phyloP scores from a whole-genome alignment of 2,113 vertebrate genomes.

The Haplochromis vanheusdeni region DNA sequence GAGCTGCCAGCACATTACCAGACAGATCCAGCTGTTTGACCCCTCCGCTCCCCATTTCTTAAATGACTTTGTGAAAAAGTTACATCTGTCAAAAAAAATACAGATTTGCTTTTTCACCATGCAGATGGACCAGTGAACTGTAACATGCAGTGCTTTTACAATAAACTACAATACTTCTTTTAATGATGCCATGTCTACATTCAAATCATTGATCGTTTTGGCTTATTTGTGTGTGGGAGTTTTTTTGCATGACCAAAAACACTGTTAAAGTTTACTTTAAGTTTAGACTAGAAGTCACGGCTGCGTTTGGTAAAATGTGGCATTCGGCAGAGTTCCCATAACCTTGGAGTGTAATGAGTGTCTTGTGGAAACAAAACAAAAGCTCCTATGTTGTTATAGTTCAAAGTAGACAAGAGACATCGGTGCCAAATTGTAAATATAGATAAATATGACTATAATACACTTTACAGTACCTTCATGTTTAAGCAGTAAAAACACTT shows the following conservation, averaged over 20 bases:
- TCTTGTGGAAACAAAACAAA: background rate
- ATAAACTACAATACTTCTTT: background rate
- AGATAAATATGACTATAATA: background rate
- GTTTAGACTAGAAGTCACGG: fast-evolving
- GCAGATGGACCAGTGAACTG: background rate
- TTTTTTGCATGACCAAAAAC: background rate
- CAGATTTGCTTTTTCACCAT: background rate
- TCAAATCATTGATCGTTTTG: background rate
- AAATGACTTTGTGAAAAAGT: background rate
- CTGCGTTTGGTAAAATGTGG: background rate
- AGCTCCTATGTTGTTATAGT: background rate
- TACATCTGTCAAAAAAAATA: background rate
- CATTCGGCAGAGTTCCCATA: background rate
- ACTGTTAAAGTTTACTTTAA: background rate
- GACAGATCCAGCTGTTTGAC: background rate
- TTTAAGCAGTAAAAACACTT: background rate
- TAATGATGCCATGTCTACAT: background rate
- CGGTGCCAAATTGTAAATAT: background rate
- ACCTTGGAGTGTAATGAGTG: background rate
- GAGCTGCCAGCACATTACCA: constrained; percentile 31
- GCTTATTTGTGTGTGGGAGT: background rate
- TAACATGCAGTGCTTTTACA: background rate
- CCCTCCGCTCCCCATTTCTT: background rate
- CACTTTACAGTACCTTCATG: background rate
- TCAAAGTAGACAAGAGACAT: background rate